phyloP scores from a whole-genome alignment of 2,113 vertebrate genomes.

The Pseudorhombus dupliciocellatus region DNA sequence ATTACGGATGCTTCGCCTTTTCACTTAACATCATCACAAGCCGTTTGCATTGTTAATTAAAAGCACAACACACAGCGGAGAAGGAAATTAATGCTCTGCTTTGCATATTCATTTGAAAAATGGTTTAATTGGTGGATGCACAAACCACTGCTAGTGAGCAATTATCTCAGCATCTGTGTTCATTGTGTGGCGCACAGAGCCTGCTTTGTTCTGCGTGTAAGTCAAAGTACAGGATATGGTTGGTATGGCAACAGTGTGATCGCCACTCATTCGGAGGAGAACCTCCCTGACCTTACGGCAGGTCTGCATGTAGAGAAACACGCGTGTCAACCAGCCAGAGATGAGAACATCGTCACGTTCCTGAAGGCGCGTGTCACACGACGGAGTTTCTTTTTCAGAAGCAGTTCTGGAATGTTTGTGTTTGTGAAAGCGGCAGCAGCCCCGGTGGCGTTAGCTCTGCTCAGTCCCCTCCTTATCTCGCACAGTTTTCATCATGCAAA shows the following conservation, averaged over 20 bases:
- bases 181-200: background rate
- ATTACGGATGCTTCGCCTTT: conserved; percentile 63
- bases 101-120: conserved; percentile 66
- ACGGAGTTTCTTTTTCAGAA: conserved; percentile 37
- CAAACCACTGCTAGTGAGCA: conserved; percentile 27
- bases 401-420: conserved; percentile 31
- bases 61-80: conserved; percentile 60
- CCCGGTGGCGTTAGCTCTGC: conserved; percentile 61
- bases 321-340: background rate
- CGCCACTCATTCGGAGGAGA: background rate
- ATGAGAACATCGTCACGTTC: conserved; percentile 23
- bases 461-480: conserved; percentile 68
- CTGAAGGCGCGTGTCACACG: conserved; percentile 23
- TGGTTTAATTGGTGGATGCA: conserved; percentile 52
- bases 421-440: conserved; percentile 35
- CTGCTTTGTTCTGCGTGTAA: conserved; percentile 23
- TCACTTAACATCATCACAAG: conserved; percentile 57
- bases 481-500: conserved; percentile 66
- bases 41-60: conserved; percentile 72
- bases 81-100: conserved; percentile 43
- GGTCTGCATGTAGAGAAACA: conserved; percentile 8
- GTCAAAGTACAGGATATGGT: conserved; percentile 18
- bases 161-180: conserved; percentile 49
- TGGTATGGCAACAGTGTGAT: background rate
- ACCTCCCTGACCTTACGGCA: conserved; percentile 4